phyloP scores from a whole-genome alignment of 2,797 vertebrate genomes.

The Phyllotis vaccarum region DNA sequence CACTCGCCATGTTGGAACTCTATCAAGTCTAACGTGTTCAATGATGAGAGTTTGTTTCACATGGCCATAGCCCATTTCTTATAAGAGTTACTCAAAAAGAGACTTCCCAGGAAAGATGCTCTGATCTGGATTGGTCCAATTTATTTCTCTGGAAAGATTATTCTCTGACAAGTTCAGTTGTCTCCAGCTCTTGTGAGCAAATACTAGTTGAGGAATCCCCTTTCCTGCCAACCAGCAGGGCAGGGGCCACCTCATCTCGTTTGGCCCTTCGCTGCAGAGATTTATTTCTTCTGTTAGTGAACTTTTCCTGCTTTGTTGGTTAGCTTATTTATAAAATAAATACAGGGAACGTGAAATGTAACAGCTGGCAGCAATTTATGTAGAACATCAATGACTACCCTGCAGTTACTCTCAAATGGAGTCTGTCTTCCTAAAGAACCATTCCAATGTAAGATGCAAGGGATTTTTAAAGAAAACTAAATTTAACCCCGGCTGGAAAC shows the following conservation, averaged over 20 bases:
- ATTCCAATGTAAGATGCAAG: constrained; percentile 29
- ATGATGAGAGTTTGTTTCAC: constrained; percentile 2
- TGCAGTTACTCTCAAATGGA: constrained; percentile 58
- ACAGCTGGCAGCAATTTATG: constrained; percentile 26
- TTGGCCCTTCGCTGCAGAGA: neutral
- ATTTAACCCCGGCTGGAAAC: neutral
- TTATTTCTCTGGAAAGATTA: neutral
- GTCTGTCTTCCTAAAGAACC: constrained; percentile 24
- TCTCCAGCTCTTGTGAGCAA: neutral
- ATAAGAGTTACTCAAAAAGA: neutral
- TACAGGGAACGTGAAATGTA: constrained; percentile 5
- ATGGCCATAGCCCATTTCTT: neutral
- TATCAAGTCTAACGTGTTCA: neutral
- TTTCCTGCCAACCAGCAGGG: neutral
- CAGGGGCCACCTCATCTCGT: neutral
- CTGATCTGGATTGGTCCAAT: neutral
- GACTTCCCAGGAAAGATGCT: neutral
- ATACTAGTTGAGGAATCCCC: neutral
- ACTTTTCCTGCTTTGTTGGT: neutral
- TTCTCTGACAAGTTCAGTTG: neutral
- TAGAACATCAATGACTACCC: neutral
- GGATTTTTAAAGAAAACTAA: constrained; percentile 64
- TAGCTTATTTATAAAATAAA: constrained; percentile 31
- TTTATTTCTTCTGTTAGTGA: neutral
- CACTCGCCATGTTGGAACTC: neutral